Evolutionary conservation across 2,113 vertebrate genomes (phyloP).

Genomic region (Aspidoscelis tigris): DNA sequence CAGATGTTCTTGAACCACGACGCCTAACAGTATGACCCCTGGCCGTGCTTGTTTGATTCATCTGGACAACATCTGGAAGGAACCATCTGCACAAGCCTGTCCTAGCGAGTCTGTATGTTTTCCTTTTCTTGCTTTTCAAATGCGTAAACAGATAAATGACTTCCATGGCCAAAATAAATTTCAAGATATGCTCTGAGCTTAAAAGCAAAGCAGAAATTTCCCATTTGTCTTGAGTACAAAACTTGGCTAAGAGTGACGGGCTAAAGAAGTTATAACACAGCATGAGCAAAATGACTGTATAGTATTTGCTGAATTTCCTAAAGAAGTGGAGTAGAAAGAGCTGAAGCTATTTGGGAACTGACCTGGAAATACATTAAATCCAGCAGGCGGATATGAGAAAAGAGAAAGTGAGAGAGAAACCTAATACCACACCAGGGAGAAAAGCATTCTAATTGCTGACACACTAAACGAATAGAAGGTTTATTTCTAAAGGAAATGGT

Average conservation of each 20-base stretch:
- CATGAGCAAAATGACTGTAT: conserved; percentile 7
- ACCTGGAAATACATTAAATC: conserved; percentile 64
- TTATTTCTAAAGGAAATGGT: conserved; percentile 33
- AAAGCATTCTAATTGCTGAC: conserved; percentile 52
- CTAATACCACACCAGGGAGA: conserved; percentile 39
- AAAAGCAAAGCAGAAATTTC: conserved; percentile 7
- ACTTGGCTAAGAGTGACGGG: conserved; percentile 40
- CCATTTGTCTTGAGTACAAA: conserved; percentile 31
- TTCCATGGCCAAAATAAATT: neutral
- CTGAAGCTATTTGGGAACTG: conserved; percentile 56
- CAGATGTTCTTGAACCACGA: too few species aligned
- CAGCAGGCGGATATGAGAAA: conserved; percentile 36
- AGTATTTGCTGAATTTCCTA: conserved; percentile 58
- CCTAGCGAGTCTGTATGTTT: neutral
- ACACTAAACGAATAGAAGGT: conserved; percentile 57
- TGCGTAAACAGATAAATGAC: conserved; percentile 16
- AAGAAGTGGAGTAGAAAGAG: conserved; percentile 57
- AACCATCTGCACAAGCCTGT: too few species aligned
- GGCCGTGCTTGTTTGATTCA: too few species aligned
- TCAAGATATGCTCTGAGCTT: conserved; percentile 33
- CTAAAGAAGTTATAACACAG: conserved; percentile 29
- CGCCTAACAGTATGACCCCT: too few species aligned
- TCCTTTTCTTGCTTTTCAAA: neutral
- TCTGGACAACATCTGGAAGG: too few species aligned
- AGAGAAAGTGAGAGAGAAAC: conserved; percentile 46